These are phyloP conservation scores for Rhagophthalmus giganteus DNA, from an alignment of 2,888 invertebrate species.

Conservation along the genomic window DNA sequence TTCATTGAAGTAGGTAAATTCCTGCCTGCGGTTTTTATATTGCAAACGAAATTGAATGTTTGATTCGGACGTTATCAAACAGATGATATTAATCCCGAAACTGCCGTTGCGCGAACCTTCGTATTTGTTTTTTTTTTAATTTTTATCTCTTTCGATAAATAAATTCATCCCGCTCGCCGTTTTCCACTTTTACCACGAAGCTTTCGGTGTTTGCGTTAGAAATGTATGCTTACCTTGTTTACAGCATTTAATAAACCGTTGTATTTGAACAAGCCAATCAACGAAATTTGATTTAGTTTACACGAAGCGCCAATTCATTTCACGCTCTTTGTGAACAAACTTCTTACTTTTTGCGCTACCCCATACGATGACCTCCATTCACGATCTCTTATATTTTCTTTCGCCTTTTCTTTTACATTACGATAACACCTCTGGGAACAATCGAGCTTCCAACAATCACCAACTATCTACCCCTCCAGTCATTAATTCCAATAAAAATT, in stretches of 20 bases:
- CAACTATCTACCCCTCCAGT: conserved; percentile 41
- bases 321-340: conserved; percentile 2
- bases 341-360: conserved; percentile 5
- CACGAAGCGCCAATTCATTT: not conserved
- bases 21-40: conserved; percentile 28
- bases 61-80: conserved; percentile 27
- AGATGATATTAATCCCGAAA: conserved; percentile 21
- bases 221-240: conserved; percentile 1
- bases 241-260: conserved; percentile 6
- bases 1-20: conserved; percentile 27
- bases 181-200: conserved; percentile 4
- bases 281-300: conserved; percentile 1
- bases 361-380: conserved; percentile 38
- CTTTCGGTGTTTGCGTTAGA: not conserved
- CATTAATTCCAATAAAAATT: conserved; percentile 40
- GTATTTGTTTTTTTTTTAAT: conserved; percentile 11
- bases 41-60: conserved; percentile 27
- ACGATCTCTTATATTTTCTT: conserved; percentile 39
- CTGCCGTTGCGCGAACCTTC: conserved; percentile 10
- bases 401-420: conserved; percentile 36
- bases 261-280: conserved; percentile 7
- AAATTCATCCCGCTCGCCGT: conserved; percentile 4
- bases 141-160: conserved; percentile 21
- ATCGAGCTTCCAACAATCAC: conserved; percentile 39
- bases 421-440: conserved; percentile 45